Base-by-base conservation (phyloP, 2,113 vertebrate species). In the Crypturellus undulatus region DNA sequence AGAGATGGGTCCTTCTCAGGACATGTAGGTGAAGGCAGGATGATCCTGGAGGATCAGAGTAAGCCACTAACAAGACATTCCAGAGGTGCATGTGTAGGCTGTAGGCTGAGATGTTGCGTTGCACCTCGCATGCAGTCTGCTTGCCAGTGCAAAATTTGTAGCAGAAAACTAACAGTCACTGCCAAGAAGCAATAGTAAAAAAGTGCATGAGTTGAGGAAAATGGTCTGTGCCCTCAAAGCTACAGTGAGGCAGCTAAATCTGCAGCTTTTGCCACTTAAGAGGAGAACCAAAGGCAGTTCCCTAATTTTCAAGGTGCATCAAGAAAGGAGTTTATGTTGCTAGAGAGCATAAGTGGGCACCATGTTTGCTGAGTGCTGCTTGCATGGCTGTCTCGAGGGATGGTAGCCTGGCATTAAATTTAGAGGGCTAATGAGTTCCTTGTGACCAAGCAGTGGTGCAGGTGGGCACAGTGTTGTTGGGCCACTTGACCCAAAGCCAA, bases 391-490 rank as follows among this genome's bases (percentile, higher is more conserved):
- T 54, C 52, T 30, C 10, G 8, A 19, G 42, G 13, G 21, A 68
- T 22, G 20, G 14, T 47, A 60, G 3, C 3, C 25, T 73, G n/a
- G 11, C 45, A 62, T 62, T 65, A 73, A 17, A 49, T 58, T 38
- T 65, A 49, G 54, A 52, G 28, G n/a, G 7, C 42, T 43, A 59
- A 75, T 4, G 49, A 84, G 6, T 8, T 84, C 1, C 1, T 51
- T 0, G 1, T 5, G 62, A 40, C 47, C 51, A 32, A 7, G 18
- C 42, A 51, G 18, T 1, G 5, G 9, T 18, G 32, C 4, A 42
- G 36, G 24, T 30, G 18, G 79, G 36, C 22, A 40, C 12, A 3
- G 7, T 9, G 59, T 30, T 30, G 19, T 49, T 22, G 62, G 25
- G 47, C 42, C 25, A n/a, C 42, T 67, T 40, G 30, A 45, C 42